phyloP scores from a whole-genome alignment of 2,797 vertebrate genomes.

The Thripadectes ignobilis region DNA sequence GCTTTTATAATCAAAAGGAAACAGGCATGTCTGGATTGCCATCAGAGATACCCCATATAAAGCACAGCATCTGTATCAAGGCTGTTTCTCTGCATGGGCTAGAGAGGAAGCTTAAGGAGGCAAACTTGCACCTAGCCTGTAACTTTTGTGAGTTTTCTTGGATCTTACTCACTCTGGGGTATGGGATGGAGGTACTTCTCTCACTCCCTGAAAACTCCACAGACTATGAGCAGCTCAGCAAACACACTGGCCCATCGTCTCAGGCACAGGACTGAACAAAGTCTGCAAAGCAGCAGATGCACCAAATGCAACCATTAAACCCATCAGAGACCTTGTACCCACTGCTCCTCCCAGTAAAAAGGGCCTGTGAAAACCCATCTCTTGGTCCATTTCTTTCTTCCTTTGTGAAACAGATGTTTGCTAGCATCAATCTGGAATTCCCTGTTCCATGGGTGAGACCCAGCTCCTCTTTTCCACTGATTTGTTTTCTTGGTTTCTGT shows the following conservation, averaged over 20 bases:
- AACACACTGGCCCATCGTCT: fast-evolving
- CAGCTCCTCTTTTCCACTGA: background rate
- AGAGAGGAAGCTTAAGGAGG: background rate
- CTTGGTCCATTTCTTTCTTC: background rate
- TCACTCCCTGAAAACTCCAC: background rate
- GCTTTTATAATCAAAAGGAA: background rate
- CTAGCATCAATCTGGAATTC: background rate
- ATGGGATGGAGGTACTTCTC: background rate
- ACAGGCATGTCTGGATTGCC: background rate
- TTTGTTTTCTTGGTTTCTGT: background rate
- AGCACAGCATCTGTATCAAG: background rate
- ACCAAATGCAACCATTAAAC: background rate
- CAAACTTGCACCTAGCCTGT: background rate
- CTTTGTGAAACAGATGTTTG: background rate
- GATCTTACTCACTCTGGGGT: background rate
- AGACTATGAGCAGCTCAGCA: background rate
- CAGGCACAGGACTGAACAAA: background rate
- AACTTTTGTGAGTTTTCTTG: background rate
- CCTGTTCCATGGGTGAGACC: background rate
- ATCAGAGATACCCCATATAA: background rate
- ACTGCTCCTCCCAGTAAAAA: background rate
- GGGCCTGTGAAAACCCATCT: background rate
- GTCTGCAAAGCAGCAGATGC: background rate
- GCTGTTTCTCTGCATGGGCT: background rate
- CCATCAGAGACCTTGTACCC: background rate